These are phyloP conservation scores for Puffinus mauretanicus DNA, from an alignment of 2,113 vertebrate species.

Conservation along the genomic window DNA sequence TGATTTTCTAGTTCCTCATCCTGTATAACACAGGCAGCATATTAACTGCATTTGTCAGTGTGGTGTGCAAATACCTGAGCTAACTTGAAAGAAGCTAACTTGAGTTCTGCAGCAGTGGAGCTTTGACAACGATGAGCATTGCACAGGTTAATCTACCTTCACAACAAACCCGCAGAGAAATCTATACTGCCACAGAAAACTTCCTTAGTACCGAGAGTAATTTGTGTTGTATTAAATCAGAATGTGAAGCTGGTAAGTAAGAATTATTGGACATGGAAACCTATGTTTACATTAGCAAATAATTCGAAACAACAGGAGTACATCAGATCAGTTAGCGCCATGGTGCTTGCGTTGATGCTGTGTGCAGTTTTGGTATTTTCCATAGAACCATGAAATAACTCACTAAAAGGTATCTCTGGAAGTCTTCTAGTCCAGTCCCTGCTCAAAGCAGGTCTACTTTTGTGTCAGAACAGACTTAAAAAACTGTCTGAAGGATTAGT, in stretches of 20 bases:
- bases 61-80: not conserved
- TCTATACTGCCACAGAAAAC: not conserved
- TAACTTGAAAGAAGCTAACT: not conserved
- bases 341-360: not conserved
- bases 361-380: not conserved
- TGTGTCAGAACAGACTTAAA: not conserved
- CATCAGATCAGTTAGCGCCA: not conserved
- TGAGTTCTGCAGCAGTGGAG: not conserved
- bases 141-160: not conserved
- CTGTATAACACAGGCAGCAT: not conserved
- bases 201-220: not conserved
- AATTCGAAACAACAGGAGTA: not conserved
- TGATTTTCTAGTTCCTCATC: not conserved
- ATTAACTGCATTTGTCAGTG: not conserved
- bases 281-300: not conserved
- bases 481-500: not conserved
- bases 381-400: not conserved
- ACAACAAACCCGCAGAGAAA: not conserved
- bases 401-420: not conserved
- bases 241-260: not conserved
- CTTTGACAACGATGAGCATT: not conserved
- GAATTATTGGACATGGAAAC: not conserved
- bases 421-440: not conserved
- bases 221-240: not conserved
- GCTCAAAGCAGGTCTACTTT: not conserved